phyloP scores from a whole-genome alignment of 2,113 vertebrate genomes.

The Xiphophorus hellerii region DNA sequence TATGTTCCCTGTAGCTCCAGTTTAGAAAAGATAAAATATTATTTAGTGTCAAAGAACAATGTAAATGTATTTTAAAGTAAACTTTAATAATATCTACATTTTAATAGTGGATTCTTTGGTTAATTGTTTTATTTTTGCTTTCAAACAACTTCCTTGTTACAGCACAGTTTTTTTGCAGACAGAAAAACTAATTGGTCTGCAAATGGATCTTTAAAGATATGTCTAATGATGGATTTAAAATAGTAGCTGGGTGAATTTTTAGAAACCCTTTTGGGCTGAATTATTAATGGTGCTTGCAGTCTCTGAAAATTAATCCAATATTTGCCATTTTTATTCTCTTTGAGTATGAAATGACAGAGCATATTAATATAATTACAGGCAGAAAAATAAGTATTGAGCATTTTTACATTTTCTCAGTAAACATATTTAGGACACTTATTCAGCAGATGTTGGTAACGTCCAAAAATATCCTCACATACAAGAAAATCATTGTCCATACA shows the following conservation, averaged over 20 bases:
- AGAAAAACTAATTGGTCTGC: neutral
- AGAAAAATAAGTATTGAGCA: neutral
- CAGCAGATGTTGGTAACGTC: neutral
- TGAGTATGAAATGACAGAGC: no score
- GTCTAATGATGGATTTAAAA: neutral
- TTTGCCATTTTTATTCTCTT: neutral
- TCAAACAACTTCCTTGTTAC: neutral
- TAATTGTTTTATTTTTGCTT: neutral
- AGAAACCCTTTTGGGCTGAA: neutral
- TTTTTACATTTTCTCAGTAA: neutral
- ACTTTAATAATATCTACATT: neutral
- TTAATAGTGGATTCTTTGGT: neutral
- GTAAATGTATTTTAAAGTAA: neutral
- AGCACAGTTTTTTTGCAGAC: neutral
- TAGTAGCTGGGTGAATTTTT: neutral
- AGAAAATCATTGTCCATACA: neutral
- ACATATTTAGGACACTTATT: neutral
- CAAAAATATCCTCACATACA: neutral
- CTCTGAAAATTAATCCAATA: neutral
- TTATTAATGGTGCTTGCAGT: neutral
- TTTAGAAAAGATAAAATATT: neutral
- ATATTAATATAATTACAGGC: neutral
- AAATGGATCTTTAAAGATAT: neutral
- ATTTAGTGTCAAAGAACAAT: neutral
- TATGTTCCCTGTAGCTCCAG: constrained; percentile 78